Conservation (phyloP, 2,113 vertebrate genomes). For the rabbit (Oryctolagus cuniculus) region DNA sequence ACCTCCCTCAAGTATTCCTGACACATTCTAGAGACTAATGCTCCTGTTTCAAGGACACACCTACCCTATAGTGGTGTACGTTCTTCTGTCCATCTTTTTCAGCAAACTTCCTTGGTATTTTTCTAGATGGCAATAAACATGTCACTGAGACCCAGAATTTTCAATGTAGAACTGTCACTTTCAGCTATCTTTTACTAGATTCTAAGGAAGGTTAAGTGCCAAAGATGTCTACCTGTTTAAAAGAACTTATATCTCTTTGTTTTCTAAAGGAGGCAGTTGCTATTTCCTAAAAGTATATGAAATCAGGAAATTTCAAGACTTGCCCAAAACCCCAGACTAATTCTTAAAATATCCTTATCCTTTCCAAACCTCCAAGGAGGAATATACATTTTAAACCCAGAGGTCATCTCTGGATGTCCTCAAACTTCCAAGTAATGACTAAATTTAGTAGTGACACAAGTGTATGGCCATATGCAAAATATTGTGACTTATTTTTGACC, state of each 20-base stretch:
- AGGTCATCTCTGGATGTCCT: neutral
- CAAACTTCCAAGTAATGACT: slow-evolving; percentile 10
- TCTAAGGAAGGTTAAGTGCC: neutral
- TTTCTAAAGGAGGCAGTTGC: too few relatives aligned
- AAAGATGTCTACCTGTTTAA: neutral
- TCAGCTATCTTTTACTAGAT: neutral
- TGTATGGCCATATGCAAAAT: neutral
- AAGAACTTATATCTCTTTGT: too few relatives aligned
- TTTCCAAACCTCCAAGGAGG: neutral
- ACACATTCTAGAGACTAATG: neutral
- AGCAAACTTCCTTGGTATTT: neutral
- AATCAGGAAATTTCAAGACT: neutral
- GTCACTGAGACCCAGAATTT: neutral
- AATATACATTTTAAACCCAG: neutral
- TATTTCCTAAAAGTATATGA: slow-evolving; percentile 33
- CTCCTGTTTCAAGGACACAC: neutral
- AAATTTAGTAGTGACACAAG: neutral
- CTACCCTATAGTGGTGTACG: neutral
- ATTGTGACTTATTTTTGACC: neutral
- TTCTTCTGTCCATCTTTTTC: neutral
- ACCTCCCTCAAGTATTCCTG: neutral
- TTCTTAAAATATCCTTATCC: neutral
- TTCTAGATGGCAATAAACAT: neutral
- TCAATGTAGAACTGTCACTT: neutral
- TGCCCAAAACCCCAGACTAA: neutral